A percentile compares a stretch with the other conserved stretches of the same genome.
These are phyloP conservation scores for Drosophila vallismaia DNA, from an alignment of 2,888 invertebrate species.

Conservation along the genomic window DNA sequence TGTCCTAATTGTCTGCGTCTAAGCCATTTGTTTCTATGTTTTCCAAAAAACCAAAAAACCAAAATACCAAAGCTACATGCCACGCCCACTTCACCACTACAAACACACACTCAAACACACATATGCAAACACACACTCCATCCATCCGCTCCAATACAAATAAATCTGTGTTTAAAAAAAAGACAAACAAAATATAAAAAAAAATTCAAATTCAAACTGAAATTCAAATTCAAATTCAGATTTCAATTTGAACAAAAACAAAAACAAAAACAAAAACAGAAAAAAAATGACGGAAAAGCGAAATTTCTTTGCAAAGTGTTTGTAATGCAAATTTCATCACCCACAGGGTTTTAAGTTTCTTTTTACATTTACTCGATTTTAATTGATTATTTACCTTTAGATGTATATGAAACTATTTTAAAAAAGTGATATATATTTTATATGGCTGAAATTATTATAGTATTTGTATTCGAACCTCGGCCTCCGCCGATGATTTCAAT, in stretches of 20 bases:
- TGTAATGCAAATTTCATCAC: conserved; percentile 64
- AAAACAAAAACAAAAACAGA: conserved; percentile 45
- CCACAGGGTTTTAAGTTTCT: conserved; percentile 27
- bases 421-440: conserved; percentile 57
- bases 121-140: conserved; percentile 63
- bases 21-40: conserved; percentile 88
- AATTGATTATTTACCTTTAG: conserved; percentile 21
- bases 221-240: no score
- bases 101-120: conserved; percentile 64
- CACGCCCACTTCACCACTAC: conserved; percentile 30
- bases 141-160: conserved; percentile 47
- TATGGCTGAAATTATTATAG: conserved; percentile 38
- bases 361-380: conserved; percentile 25
- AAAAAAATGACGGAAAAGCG: conserved; percentile 41
- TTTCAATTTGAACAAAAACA: conserved; percentile 10
- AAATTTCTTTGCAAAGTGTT: conserved; percentile 60
- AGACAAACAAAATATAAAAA: conserved; percentile 55
- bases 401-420: conserved; percentile 16
- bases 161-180: conserved; percentile 67
- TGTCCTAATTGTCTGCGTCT: conserved; percentile 92
- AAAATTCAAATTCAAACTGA: not conserved
- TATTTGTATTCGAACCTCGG: conserved; percentile 12
- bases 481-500: conserved; percentile 7
- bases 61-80: conserved; percentile 47
- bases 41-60: conserved; percentile 68